Base-by-base conservation (phyloP, 2,113 vertebrate genomes). In the Sinocyclocheilus anshuiensis region DNA sequence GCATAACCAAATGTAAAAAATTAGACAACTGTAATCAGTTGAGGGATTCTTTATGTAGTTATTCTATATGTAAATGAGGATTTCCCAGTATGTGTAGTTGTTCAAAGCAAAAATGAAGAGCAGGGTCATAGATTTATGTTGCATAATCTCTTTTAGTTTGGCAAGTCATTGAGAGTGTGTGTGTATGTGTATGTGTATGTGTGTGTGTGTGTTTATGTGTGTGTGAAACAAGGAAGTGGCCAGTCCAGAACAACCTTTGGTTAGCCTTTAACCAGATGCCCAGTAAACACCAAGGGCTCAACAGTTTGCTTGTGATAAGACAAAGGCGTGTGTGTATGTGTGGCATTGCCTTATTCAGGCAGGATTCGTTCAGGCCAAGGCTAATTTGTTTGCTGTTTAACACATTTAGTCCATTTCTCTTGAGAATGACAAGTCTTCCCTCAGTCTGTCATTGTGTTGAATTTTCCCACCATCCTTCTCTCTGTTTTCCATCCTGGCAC, bases 261-360 rank as follows among this genome's bases (percentile, higher is more conserved):
- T 86, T 88, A 84, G 67, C 50, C 57, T 88, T 86, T 84, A 84
- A 88, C 87, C 45, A 72, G 55, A 57, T 87, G 29, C 67, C 45
- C 33, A 71, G 48, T 59, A 57, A 88, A 86, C 77, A 86, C 50
- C n/a, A 77, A 71, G 39, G 36, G 53, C 69, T 81, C 50, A 24
- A 72, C 39, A 65, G 22, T 75, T 74, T 80, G 45, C 55, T 57
- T 26, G 71, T 29, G 29, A 42, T 75, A 87, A 84, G 53, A 33
- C 63, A 71, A 71, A 82, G 45, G 26, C 45, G 26, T 84, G 71
- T 53, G 81, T 78, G 61, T 71, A 48, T 78, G 79, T 85, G 79
- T 86, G 72, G 20, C 15, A 42, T 72, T 85, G 11, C 33, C 15
- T 59, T 78, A 71, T 79, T 74, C 63, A 71, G 26, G 24, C 76